phyloP scores from a whole-genome alignment of 2,888 invertebrate genomes.

The Flexamia atlantica region DNA sequence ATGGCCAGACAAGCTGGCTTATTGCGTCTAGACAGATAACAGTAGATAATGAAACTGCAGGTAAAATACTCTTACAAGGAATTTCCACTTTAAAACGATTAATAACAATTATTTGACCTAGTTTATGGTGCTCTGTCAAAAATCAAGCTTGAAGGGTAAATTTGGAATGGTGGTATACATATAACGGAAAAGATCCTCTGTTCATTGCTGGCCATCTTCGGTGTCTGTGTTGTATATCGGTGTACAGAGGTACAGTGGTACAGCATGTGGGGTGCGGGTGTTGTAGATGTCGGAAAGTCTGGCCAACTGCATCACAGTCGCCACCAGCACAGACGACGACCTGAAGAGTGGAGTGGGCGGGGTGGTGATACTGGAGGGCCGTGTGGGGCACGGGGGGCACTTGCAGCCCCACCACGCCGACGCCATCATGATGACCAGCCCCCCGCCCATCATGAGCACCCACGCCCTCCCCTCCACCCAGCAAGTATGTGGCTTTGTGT shows the following conservation, averaged over 20 bases:
- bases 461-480: conserved; percentile 63
- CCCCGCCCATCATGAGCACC: conserved; percentile 66
- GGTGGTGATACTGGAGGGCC: conserved; percentile 68
- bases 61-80: no score
- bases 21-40: no score
- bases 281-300: conserved; percentile 59
- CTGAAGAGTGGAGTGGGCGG: conserved; percentile 68
- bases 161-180: no score
- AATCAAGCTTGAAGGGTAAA: no score
- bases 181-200: no score
- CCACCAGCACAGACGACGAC: conserved; percentile 71
- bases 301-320: conserved; percentile 70
- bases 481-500: conserved; percentile 31
- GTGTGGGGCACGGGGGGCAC: conserved; percentile 56
- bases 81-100: no score
- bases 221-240: no score
- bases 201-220: no score
- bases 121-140: no score
- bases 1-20: no score
- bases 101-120: no score
- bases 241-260: background rate
- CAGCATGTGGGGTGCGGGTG: conserved; percentile 26
- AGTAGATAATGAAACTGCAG: no score
- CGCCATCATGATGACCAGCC: conserved; percentile 67
- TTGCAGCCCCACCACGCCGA: conserved; percentile 61